Base-by-base conservation (phyloP, 2,113 vertebrate genomes). In the Ictidomys tridecemlineatus region DNA sequence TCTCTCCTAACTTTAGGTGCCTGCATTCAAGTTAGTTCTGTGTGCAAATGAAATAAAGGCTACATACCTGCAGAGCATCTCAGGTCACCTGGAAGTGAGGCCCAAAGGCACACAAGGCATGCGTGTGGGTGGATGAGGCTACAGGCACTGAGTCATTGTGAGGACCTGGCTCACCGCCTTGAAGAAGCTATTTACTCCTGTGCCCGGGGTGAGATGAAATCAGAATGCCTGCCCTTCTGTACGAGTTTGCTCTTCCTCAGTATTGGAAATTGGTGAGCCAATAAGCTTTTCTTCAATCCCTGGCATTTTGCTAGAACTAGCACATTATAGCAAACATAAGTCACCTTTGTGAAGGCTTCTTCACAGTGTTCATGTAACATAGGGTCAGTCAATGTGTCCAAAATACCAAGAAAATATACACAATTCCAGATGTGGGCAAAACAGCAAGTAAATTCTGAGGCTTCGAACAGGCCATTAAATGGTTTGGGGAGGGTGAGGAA, bases 61-160 rank as follows among this genome's bases (percentile, higher is more conserved):
- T 56, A 4, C 0, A 12, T 53, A 34, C 32, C 3, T 39, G 28
- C 53, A 42, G 18, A 28, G 79, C 88, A 26, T 48, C 32, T 39
- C 79, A 37, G 45, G 56, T 20, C 48, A 48, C 67, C 73, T 84
- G n/a, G 22, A 39, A 45, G 10, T 56, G 30, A 74, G 10, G 39
- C 13, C 58, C 61, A 80, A 72, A n/a, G 11, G 32, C 34, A 34
- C 32, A n/a, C 32, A 72, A n/a, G 11, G 14, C 67, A 34, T 16
- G 17, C 26, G 26, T 24, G 42, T 9, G 10, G 0, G 4, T 0
- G 11, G 7, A 8, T 9, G 45, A 45, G 8, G 12, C 8, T 22
- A 26, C 93, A 45, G 48, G 3, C 45, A 8, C 39, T 61, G 67
- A 39, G 8, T 37, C 45, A 32, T 72, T 45, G 63, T 28, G 51